Base-by-base conservation (phyloP, 2,888 invertebrate species). In the Halocaridina rubra region DNA sequence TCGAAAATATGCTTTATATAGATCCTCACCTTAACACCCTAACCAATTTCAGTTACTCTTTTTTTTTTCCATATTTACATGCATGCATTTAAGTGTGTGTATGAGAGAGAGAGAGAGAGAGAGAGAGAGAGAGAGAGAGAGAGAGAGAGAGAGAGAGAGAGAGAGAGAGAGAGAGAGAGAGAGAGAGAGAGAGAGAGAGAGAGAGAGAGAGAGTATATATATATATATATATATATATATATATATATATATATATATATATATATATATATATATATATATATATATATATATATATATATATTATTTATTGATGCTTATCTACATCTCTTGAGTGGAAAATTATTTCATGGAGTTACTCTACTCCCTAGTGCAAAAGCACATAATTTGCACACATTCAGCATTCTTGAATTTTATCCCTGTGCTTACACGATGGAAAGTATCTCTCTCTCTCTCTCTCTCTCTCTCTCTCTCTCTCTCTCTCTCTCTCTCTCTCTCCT, bases 161-260 rank as follows among this genome's bases (percentile, higher is more conserved):
- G 77, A 64, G 33, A 32, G 64, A 77, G 61, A 76, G 33, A 24
- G 33, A 24, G 19, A 19, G 19, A n/a, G 76, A 64, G 77, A 64
- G 77, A 76, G 76, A 76, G 76, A 57, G 59, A 57, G 76, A 77
- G 77, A 77, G 64, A 77, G 77, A 77, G 32, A 64, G 39, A 33
- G 77, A 33, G 64, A 64, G 64, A 53, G 1, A 19, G 19, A 53
- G 53, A 10, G 53, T 53, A 53, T 2, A 4, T 7, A 53, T 53
- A 53, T 2, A 53, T 53, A 53, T 53, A 53, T 53, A 53, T 53
- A 53, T 4, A 53, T 53, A 27, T 67, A 67, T 67, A 67, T 67
- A 24, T 67, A 24, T 67, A 24, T 67, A 4, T 24, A 69, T 69
- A 69, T 69, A 69, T 24, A 24, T 71, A 71, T 71, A 71, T 71